A percentile compares a stretch with the other conserved stretches of the same genome.
phyloP scores from a whole-genome alignment of 2,797 vertebrate genomes.

The Graptemys geographica region DNA sequence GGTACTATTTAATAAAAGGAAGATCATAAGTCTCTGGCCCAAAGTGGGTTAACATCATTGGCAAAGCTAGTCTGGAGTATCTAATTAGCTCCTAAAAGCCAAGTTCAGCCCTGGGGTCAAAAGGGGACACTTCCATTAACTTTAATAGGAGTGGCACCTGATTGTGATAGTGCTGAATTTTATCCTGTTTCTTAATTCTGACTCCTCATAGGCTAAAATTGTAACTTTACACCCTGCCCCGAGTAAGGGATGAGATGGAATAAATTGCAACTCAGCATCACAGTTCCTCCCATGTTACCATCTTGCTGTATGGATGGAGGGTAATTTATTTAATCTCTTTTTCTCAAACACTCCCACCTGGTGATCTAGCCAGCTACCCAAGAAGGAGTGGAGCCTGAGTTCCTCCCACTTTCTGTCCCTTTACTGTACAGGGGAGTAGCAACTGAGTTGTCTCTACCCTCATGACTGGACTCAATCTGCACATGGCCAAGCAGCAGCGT shows the following conservation, averaged over 20 bases:
- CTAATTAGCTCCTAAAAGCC: neutral
- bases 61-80: neutral
- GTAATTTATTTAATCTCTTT: neutral
- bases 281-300: neutral
- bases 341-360: neutral
- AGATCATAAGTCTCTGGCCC: neutral
- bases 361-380: neutral
- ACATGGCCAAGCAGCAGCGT: neutral
- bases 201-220: neutral
- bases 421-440: neutral
- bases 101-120: neutral
- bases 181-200: neutral
- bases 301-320: neutral
- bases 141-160: neutral
- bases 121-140: fast-evolving
- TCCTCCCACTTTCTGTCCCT: neutral
- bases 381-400: neutral
- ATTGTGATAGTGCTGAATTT: neutral
- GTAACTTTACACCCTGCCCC: fast-evolving
- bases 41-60: neutral
- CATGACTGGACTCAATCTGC: neutral
- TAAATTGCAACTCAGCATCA: neutral
- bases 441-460: neutral
- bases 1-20: neutral
- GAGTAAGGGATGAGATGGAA: fast-evolving